Base-by-base conservation (phyloP, 53 echinoderm and acorn worm species). In the Henricia sp. region DNA sequence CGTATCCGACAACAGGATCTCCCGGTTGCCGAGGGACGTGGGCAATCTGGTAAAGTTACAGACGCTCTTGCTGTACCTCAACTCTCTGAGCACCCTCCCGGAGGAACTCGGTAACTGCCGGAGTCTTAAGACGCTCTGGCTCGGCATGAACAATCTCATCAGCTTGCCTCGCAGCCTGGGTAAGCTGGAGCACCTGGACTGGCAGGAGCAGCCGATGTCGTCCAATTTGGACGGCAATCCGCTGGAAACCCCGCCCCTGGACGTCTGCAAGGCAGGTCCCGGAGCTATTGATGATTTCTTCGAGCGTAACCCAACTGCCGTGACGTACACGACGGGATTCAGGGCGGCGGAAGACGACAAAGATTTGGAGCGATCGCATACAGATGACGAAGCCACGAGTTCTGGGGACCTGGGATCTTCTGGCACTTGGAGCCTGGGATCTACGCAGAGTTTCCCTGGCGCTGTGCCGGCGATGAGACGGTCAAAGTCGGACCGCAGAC, bases 211-310 rank as follows among this genome's bases (percentile, higher is more conserved):
- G n/a, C 60, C 85, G 11, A 82, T 88, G 37, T 90, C 97, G 11
- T 86, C 97, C 4, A 96, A 97, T 41, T 52, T 97, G n/a, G 92
- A 94, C 2, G 97, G 97, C 3, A 97, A 97, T 41, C 92, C 94
- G 1, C 63, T 94, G 9, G 82, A 80, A 59, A 65, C 74, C 11
- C 97, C 97, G 24, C 97, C 97, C 2, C 74, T 94, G 37, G 90
- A 97, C 19, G 82, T 97, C 14, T 94, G 92, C 37, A 83, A 86
- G 19, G 80, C 86, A 70, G 97, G 97, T 19, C 88, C 91, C 0
- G 39, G 51, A 3, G 82, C 84, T 25, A 97, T 97, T 32, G 86
- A 71, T 9, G 82, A 83, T 23, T 97, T 90, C 67, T 94, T 89
- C 39, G 42, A 80, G 35, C 27, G 25, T 1, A 75, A 90, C 70